These are phyloP conservation scores for Pachyseris speciosa DNA, from an alignment of 64 coral and sea anemone species.

Conservation along the genomic window DNA sequence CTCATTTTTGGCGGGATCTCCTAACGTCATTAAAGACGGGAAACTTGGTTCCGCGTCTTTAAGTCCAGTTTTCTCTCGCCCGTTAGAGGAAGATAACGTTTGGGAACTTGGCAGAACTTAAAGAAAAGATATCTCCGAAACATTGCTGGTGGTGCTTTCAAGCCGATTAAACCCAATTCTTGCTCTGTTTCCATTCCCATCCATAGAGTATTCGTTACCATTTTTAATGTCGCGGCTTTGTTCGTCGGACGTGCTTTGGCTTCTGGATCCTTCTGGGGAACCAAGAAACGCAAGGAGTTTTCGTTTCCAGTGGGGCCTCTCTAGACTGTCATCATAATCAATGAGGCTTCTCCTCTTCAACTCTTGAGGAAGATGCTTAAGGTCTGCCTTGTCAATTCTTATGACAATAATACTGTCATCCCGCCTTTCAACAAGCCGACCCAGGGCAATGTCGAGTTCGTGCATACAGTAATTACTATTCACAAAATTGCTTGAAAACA, in stretches of 20 bases:
- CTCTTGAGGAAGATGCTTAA: background rate
- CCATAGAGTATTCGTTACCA: background rate
- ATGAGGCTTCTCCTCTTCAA: conserved; percentile 13
- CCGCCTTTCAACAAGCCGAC: background rate
- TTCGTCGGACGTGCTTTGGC: background rate
- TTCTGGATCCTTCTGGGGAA: background rate
- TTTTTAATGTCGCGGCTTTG: background rate
- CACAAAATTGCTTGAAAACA: conserved; percentile 57
- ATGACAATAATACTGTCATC: conserved; percentile 31
- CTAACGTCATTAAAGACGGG: too few relatives aligned
- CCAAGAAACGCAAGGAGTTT: background rate
- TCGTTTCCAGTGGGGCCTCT: background rate
- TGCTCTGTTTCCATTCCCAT: background rate
- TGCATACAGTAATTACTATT: conserved; percentile 31
- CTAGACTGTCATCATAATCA: conserved; percentile 13
- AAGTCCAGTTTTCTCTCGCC: too few relatives aligned
- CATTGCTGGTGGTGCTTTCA: background rate
- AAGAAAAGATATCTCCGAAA: too few relatives aligned
- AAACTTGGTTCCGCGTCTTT: too few relatives aligned
- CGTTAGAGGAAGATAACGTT: too few relatives aligned
- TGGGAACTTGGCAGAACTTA: too few relatives aligned
- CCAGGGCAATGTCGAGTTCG: conserved; percentile 29
- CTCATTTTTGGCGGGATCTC: too few relatives aligned
- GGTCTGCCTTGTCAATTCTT: conserved; percentile 44
- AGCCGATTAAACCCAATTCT: background rate